A percentile compares a stretch with the other conserved stretches of the same genome.
Conservation (phyloP, 2,888 invertebrate genomes). For the Leptogaster cylindrica region DNA sequence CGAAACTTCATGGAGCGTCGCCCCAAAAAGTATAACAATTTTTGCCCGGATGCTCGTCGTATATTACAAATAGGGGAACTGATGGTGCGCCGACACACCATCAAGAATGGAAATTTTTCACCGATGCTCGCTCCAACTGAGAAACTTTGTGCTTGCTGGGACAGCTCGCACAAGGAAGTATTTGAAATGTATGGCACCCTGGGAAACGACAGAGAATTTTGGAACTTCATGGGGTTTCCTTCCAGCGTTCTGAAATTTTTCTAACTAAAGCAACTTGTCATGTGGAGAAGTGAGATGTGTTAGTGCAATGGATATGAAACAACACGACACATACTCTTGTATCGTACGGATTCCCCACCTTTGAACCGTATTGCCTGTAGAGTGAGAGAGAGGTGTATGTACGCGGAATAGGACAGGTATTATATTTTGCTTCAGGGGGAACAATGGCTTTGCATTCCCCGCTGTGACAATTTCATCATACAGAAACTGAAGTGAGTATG, state of each 20-base stretch:
- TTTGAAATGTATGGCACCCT: constrained; percentile 26
- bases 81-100: constrained; percentile 49
- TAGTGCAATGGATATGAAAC: constrained; percentile 40
- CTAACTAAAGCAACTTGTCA: constrained; percentile 50
- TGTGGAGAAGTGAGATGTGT: constrained; percentile 33
- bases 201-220: constrained; percentile 38
- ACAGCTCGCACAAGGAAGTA: constrained; percentile 46
- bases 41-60: constrained; percentile 42
- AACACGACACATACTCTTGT: constrained; percentile 3
- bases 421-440: too few relatives aligned
- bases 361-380: neutral
- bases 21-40: constrained; percentile 54
- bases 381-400: constrained; percentile 23
- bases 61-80: constrained; percentile 50
- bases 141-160: constrained; percentile 45
- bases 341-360: neutral
- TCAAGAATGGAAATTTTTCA: constrained; percentile 32
- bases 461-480: neutral
- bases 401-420: too few relatives aligned
- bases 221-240: constrained; percentile 49
- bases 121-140: constrained; percentile 48
- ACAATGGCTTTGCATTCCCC: too few relatives aligned
- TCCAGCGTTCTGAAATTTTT: constrained; percentile 47
- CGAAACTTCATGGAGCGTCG: constrained; percentile 58
- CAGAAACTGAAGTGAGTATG: neutral